phyloP scores from a whole-genome alignment of 2,797 vertebrate species.

The Pseudochirops cupreus region DNA sequence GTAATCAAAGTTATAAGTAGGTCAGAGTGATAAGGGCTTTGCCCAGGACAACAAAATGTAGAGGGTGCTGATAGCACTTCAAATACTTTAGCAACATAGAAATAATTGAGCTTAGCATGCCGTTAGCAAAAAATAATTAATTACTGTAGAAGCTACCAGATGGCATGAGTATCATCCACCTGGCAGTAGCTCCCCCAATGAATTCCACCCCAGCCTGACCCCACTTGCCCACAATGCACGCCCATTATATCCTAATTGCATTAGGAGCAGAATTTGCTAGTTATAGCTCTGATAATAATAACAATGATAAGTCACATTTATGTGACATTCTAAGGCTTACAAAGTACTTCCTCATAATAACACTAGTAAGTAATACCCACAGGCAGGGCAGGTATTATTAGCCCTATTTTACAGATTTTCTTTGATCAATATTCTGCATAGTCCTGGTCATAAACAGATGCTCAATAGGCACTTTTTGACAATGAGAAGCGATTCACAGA shows the following conservation, averaged over 20 bases:
- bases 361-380: not conserved
- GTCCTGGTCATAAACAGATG: not conserved
- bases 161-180: not conserved
- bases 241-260: not conserved
- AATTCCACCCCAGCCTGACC: not conserved
- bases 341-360: not conserved
- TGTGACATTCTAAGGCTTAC: not conserved
- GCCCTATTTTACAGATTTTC: not conserved
- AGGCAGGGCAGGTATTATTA: not conserved
- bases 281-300: not conserved
- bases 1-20: not conserved
- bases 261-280: not conserved
- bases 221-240: not conserved
- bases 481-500: not conserved
- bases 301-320: not conserved
- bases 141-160: slow-evolving; percentile 4
- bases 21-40: not conserved
- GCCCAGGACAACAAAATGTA: not conserved
- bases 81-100: not conserved
- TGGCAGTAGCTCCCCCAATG: not conserved
- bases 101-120: not conserved
- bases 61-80: not conserved
- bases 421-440: not conserved
- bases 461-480: not conserved
- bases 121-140: not conserved